phyloP scores from a whole-genome alignment of 1,140 invertebrate genomes.

The Periplaneta americana region DNA sequence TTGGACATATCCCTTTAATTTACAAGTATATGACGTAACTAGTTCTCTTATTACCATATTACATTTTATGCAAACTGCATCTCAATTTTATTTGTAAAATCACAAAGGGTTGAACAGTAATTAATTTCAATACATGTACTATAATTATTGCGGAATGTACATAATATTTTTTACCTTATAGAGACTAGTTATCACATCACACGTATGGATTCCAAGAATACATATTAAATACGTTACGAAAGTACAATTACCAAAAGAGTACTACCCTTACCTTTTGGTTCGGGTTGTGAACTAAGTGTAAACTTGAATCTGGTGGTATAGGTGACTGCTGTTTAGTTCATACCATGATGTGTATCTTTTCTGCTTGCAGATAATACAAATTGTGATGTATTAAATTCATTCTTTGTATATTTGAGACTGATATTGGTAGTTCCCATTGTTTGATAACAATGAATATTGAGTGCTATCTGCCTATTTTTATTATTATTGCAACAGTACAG shows the following conservation, averaged over 20 bases:
- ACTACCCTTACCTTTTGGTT: not conserved
- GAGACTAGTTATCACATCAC: not conserved
- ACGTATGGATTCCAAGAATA: too few species aligned
- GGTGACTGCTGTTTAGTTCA: not conserved
- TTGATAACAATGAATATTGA: not conserved
- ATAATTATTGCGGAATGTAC: constrained; percentile 1
- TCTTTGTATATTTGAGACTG: constrained; percentile 6
- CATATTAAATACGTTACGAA: too few species aligned
- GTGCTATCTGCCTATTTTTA: constrained; percentile 3
- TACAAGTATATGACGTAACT: not conserved
- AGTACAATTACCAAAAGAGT: not conserved
- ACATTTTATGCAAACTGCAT: not conserved
- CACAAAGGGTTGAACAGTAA: not conserved
- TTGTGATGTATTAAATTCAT: not conserved
- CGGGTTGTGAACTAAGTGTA: not conserved
- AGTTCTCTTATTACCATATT: not conserved
- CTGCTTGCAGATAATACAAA: not conserved
- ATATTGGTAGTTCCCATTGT: constrained; percentile 1
- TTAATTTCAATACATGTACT: not conserved
- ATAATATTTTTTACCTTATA: constrained; percentile 7
- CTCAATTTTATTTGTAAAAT: not conserved
- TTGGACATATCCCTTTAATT: not conserved
- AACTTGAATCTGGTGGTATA: too few species aligned
- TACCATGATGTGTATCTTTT: not conserved
- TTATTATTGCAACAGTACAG: not conserved